Base-by-base conservation (phyloP, 2,113 vertebrate species). In the Actenoides lindsayi region DNA sequence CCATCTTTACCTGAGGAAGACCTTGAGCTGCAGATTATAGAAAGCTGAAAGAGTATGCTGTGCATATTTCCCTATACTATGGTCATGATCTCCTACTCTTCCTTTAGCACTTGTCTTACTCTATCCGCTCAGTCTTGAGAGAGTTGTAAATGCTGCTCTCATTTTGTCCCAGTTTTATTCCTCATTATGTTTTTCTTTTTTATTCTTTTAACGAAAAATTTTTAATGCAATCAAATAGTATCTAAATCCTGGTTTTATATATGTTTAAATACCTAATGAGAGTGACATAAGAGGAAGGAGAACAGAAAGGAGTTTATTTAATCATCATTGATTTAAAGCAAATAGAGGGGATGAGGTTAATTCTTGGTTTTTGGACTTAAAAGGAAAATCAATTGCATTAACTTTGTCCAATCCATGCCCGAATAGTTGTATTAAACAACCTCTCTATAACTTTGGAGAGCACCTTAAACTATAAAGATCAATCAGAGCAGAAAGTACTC, bases 301-400 rank as follows among this genome's bases (percentile, higher is more conserved):
- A 25, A 5, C 13, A 70, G 51, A 96, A 79, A 75, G 16, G 16
- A 69, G 24, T 83, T 80, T 53, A 68, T 44, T 35, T 63, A 73
- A 80, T 39, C 56, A 54, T 23, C 31, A 89, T 27, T 63, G 85
- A 86, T 80, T 77, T 74, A 83, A 93, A 97, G 46, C 41, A 95
- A 81, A 50, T 27, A 70, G 11, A 95, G 25, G 21, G 42, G 39
- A 54, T 51, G 39, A 90, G 53, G 70, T 71, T 90, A 94, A 83
- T 86, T 87, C 57, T 54, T 42, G 18, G 2, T 14, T 83, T 51
- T 81, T 81, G 59, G 73, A 93, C 14, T 79, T 88, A 46, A 83
- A 85, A 90, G 46, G 33, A 68, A 75, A 88, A 95, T 78, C 71
- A 46, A 60, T 83, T 7, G 54, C 41, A 90, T 33, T 39, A 90